Evolutionary conservation across 2,797 vertebrate species (phyloP), one percentile per base, ranked within the genome.

Genomic region (Microchirus variegatus): DNA sequence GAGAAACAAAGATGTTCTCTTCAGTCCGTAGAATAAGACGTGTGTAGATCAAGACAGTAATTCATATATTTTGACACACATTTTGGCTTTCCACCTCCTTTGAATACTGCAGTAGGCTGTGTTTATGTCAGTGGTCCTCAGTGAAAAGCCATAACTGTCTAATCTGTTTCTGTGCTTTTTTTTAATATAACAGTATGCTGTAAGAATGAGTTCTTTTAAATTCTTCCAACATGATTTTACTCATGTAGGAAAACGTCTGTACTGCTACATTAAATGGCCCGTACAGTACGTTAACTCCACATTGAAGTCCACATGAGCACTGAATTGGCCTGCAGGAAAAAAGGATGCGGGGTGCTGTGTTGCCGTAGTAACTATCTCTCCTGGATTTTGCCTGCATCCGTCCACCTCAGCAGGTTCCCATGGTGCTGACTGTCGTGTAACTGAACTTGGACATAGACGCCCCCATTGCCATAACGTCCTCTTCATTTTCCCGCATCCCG

Each of bases 381-480:
- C 52, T 49, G n/a, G 56, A 52, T 31, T 26, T 6, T 10, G 59
- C 57, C 59, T 52, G 55, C 65, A 49, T 79, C 65, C 43, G 9
- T 72, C 59, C 54, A 36, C 59, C 78, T 89, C 83, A 98, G 73
- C 94, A 94, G 5, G 91, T 90, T 2, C 94, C 96, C 81, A 95
- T 86, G 45, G 95, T 97, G 93, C 96, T 98, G 83, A 98, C 93
- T 0, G 96, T 98, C 54, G 96, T 97, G 90, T 98, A 98, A 91
- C 94, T 98, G 86, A 96, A 94, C 89, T 94, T 96, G 77, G 96
- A 97, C 75, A 97, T 92, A 0, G 96, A 98, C 4, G 91, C 91
- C 9, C 94, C 93, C 1, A 92, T 90, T 0, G 90, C 89, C 70
- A 87, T 88, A 42, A 88, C 91, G 5, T 96, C 96, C 2, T 96